phyloP scores from a whole-genome alignment of 2,113 vertebrate species.

The Gymnarchus niloticus region DNA sequence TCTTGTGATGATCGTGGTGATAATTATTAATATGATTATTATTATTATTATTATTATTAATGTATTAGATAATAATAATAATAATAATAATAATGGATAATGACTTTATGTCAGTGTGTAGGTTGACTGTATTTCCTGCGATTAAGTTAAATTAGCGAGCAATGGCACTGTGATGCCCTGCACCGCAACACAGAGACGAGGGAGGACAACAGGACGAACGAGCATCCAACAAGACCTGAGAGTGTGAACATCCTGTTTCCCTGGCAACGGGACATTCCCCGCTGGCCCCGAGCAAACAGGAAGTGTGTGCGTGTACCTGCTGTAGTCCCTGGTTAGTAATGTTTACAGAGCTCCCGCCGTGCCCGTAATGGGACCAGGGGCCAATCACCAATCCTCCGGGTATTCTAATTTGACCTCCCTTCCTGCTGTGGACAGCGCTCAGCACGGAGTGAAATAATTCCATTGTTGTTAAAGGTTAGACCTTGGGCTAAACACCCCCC shows the following conservation, averaged over 20 bases:
- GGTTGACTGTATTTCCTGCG: neutral
- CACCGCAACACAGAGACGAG: conserved; percentile 15
- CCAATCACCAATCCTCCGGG: conserved; percentile 10
- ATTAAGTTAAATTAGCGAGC: conserved; percentile 14
- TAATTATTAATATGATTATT: neutral
- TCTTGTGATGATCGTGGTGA: neutral
- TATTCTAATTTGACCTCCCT: neutral
- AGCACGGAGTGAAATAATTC: too few species aligned
- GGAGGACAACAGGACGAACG: neutral
- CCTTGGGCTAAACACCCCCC: neutral
- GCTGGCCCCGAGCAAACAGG: conserved; percentile 37
- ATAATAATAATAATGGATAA: neutral
- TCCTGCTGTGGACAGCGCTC: neutral
- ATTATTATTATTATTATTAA: neutral
- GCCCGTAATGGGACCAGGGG: too few species aligned
- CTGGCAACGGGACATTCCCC: conserved; percentile 47
- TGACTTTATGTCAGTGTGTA: neutral
- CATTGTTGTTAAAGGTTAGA: neutral
- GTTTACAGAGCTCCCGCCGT: conserved; percentile 15
- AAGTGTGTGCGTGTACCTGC: conserved; percentile 28
- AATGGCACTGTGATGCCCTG: conserved; percentile 27
- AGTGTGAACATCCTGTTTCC: conserved; percentile 40
- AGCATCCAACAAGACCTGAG: conserved; percentile 43
- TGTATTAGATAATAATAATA: neutral
- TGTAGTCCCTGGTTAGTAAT: neutral